Base-by-base conservation (phyloP, 1,140 invertebrate genomes). In the Aleiodes sp. region DNA sequence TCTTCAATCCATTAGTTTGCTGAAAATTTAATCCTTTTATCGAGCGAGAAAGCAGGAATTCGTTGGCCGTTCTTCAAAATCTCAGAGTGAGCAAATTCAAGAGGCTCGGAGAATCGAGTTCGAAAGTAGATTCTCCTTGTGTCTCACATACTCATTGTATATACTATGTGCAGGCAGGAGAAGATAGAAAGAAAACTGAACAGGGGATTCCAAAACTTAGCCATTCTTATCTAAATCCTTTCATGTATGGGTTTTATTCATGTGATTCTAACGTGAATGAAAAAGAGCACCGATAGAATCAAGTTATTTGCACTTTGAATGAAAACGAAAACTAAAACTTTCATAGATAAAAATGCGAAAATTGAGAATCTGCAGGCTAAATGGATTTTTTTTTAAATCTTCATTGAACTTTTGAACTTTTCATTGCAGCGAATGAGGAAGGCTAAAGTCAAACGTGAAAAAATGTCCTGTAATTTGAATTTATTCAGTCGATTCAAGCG, bases 221-320 rank as follows among this genome's bases (percentile, higher is more conserved):
- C 4, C 16, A 64, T 16, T 57, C 68, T 65, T 57, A 64, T 70
- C 68, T 70, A 28, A 21, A 46, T 57, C n/a, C 61, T 63, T 63
- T 63, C 67, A 63, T 29, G 67, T 39, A 26, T 35, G 41, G 43
- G 39, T 43, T 70, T 61, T 56, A 70, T 70, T 70, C 60, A 70
- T 70, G 56, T 59, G 41, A 63, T 39, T 9, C 19, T 24, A 24
- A 24, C 46, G 21, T 24, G 21, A 52, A 16, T 52, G 46, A 2
- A 52, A 52, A 24, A 24, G 46, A 52, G 16, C 46, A 52, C 19
- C 46, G 14, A 46, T 46, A 46, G 46, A 52, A 8, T 62, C 16
- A 7, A 21, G 60, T 62, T 14, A 39, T 39, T 62, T 35, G 14
- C 14, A 16, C 37, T 8, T 33, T 21, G 21, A 24, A 62, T 37